A percentile compares a stretch with the other conserved stretches of the same genome.
Conservation (phyloP, 2,888 invertebrate species). For the Leptopterna dolabrata region DNA sequence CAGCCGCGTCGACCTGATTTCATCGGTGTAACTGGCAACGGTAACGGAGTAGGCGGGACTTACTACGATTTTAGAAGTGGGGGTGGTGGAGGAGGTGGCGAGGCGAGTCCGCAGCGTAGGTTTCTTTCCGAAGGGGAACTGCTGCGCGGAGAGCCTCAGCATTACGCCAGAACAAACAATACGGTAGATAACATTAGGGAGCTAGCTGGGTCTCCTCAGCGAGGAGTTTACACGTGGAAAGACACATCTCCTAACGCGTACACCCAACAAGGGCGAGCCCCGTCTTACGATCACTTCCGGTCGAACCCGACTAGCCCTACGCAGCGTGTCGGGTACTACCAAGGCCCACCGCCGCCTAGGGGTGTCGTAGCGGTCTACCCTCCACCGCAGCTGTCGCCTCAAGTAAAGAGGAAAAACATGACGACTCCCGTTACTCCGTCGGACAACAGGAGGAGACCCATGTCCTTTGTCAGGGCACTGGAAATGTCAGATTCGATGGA, state of each 20-base stretch:
- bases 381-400: constrained; percentile 70
- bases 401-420: constrained; percentile 71
- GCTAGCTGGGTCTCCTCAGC: constrained; percentile 87
- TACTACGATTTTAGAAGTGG: constrained; percentile 67
- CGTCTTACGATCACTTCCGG: constrained; percentile 69
- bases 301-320: constrained; percentile 83
- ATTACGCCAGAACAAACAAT: constrained; percentile 77
- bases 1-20: constrained; percentile 90
- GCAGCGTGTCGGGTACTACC: constrained; percentile 69
- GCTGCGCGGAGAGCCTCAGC: constrained; percentile 72
- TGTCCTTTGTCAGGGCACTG: constrained; percentile 88
- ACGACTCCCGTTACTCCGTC: constrained; percentile 68
- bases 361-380: constrained; percentile 80
- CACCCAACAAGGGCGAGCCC: constrained; percentile 67
- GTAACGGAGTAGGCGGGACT: constrained; percentile 58
- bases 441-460: constrained; percentile 75
- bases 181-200: constrained; percentile 89
- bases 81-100: constrained; percentile 64
- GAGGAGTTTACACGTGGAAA: constrained; percentile 84
- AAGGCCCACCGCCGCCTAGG: constrained; percentile 68
- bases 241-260: constrained; percentile 79
- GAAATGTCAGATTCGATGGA: constrained; percentile 92
- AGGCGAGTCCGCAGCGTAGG: constrained; percentile 78
- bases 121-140: constrained; percentile 87
- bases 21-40: constrained; percentile 75